phyloP scores from a whole-genome alignment of 2,888 invertebrate genomes.

The Adineta ricciae region DNA sequence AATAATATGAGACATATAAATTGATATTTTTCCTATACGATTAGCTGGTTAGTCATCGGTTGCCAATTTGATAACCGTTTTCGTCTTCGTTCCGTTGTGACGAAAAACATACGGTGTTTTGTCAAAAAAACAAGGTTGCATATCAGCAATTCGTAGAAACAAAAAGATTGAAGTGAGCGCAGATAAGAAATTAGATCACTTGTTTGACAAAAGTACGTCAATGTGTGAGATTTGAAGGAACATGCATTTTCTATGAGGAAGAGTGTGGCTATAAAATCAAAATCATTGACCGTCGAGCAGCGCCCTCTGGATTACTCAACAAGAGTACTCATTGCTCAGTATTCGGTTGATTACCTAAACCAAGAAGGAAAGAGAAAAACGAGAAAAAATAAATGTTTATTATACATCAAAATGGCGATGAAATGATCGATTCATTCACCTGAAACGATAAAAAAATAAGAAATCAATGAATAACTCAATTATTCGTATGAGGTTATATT shows the following conservation, averaged over 20 bases:
- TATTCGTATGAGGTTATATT: not conserved
- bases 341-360: slow-evolving; percentile 4
- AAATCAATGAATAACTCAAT: not conserved
- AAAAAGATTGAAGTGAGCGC: too few species aligned
- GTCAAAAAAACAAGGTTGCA: too few species aligned
- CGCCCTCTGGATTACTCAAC: not conserved
- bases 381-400: not conserved
- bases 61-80: too few species aligned
- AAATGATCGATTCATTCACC: not conserved
- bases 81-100: too few species aligned
- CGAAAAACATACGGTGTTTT: too few species aligned
- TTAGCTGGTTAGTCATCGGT: not conserved
- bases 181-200: too few species aligned
- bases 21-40: not conserved
- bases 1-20: not conserved
- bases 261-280: too few species aligned
- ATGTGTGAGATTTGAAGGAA: too few species aligned
- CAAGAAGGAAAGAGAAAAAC: not conserved
- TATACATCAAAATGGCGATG: not conserved
- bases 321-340: not conserved
- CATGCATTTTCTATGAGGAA: too few species aligned
- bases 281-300: not conserved
- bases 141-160: too few species aligned
- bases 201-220: too few species aligned
- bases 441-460: not conserved